Base-by-base conservation (phyloP, 2,888 invertebrate species). In the Bellardia pandia region DNA sequence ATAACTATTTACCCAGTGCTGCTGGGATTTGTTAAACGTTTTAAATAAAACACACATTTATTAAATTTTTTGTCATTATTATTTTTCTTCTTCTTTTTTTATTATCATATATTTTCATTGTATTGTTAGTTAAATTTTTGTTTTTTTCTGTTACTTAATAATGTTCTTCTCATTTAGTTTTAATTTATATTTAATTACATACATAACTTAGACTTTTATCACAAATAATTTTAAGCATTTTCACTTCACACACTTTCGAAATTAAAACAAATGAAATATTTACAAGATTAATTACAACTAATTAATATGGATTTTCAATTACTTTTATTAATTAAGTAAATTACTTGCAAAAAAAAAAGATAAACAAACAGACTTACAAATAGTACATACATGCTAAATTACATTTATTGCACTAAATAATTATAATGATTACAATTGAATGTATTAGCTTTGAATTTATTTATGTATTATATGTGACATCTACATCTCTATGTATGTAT, bases 211-310 rank as follows among this genome's bases (percentile, higher is more conserved):
- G 69, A 86, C 23, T 77, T 80, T 89, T 89, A 89, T 89, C 89
- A 89, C 89, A 89, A 89, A 89, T 88, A 88, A 89, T 89, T 89
- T 86, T 87, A 89, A 88, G 88, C 87, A 88, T 89, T 89, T 88
- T 85, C 74, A 86, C 76, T 85, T 82, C 86, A 89, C 80, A 86
- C 79, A 80, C 62, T 82, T 66, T 72, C 62, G 66, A 60, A 69
- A 14, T 45, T 30, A 72, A 79, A 80, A 86, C 56, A 77, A 69
- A 86, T 84, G 37, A 69, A 68, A 14, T 86, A 81, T 81, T 60
- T 81, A 81, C 81, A 86, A 56, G 45, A 60, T 69, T 71, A 82
- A 79, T 85, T 86, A 84, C 80, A 84, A 74, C 60, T 76, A 76
- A 82, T 76, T 69, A 69, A 62, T 88, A 74, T 76, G 23, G 75